Base-by-base conservation (phyloP, 2,113 vertebrate species). In the Tinamus guttatus region DNA sequence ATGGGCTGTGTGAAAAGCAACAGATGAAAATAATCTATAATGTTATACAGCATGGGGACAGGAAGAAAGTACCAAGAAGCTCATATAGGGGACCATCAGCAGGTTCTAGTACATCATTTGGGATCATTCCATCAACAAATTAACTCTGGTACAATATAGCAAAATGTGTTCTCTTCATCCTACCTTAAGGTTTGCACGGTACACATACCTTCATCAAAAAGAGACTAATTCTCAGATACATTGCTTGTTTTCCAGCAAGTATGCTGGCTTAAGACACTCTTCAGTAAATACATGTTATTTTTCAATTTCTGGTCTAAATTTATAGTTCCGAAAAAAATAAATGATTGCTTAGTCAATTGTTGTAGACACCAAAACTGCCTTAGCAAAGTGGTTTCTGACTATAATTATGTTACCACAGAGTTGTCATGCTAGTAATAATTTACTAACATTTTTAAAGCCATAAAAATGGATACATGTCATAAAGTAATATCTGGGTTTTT, bases 1-100 rank as follows among this genome's bases (percentile, higher is more conserved):
- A 99, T 97, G 70, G 99, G 99, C 99, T 99, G 75, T 16, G 32
- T 28, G 52, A 59, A 43, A 70, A 93, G 47, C 65, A 38, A 17
- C 2, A 65, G 41, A 28, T 2, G 8, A 52, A 16, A 62, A 11
- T 3, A 13, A 3, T 0, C 51, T 6, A 56, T 5, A 43, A 65
- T 27, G 21, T 4, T 18, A 32, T 24, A 45, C n/a, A n/a, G 27
- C 54, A 18, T 7, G 7, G 85, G 47, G 10, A 18, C 65, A 76
- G 59, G 7, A 10, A 11, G 8, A 5, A 47, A 27, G 58, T 27
- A 40, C 63, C 12, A 20, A 8, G 21, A 84, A 30, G 21, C 22
- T 18, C 58, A 13, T 0, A 4, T 10, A 24, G 1, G 0, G 0
- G 28, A 3, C 0, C 27, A 47, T 14, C 51, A 81, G 41, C 51